Base-by-base conservation (phyloP, 2,888 invertebrate species). In the Sturmia bella region DNA sequence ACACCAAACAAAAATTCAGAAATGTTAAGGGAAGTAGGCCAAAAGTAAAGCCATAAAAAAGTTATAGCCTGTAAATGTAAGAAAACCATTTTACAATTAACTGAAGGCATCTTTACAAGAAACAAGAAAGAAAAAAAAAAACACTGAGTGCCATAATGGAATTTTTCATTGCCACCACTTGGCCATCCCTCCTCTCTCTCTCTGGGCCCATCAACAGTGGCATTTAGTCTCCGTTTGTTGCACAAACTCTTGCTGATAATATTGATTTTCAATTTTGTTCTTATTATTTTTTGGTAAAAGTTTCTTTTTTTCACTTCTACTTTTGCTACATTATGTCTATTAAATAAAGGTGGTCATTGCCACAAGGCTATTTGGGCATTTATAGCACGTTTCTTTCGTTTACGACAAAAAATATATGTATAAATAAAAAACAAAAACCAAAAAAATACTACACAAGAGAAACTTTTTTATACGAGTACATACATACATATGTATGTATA, bases 321-420 rank as follows among this genome's bases (percentile, higher is more conserved):
- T 43, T 24, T 27, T 32, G 12, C 43, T 68, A 41, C 68, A n/a
- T 27, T 54, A 54, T 27, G 15, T 52, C 52, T 17, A 54, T 43
- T 39, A 52, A 41, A 27, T 27, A 43, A 43, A 32, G 43, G 2
- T 32, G 68, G 27, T 69, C 54, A 56, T 56, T 69, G 56, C 43
- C 56, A 32, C 32, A 69, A 54, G 37, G 17, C 41, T 17, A 37
- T 57, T 64, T 50, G 50, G 61, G 11, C 48, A 72, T 59, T 72
- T 50, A 7, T 24, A 52, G 41, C 72, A 72, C 72, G 61, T 59
- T 61, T 27, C 27, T 27, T 41, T 13, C 19, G 17, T 11, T 59
- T 61, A 12, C 21, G 17, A 27, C 9, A 50, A 61, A 32, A 32
- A 32, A 27, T 6, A 27, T 9, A 7, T 32, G 9, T 7, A 3